These are phyloP conservation scores for Tretioscincus oriximinensis DNA, from an alignment of 2,113 vertebrate genomes.

Conservation along the genomic window DNA sequence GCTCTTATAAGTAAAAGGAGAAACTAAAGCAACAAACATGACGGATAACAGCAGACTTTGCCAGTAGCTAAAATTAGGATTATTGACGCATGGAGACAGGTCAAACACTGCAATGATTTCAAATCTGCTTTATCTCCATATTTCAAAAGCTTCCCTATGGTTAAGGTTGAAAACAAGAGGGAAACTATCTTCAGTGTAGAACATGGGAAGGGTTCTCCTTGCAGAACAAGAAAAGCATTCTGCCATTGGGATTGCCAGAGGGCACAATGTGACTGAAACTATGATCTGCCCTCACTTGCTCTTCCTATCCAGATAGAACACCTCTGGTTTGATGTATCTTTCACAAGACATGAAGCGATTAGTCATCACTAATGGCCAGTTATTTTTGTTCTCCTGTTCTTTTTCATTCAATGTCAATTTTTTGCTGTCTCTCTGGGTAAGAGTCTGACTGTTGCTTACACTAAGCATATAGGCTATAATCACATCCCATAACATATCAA, in stretches of 20 bases:
- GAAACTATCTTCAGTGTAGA: slow-evolving; percentile 51
- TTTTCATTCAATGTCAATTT: slow-evolving; percentile 21
- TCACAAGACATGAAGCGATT: slow-evolving; percentile 46
- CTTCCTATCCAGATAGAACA: slow-evolving; percentile 60
- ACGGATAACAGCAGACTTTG: slow-evolving; percentile 47
- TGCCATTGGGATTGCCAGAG: slow-evolving; percentile 66
- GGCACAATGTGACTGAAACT: slow-evolving; percentile 67
- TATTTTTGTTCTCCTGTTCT: slow-evolving; percentile 32
- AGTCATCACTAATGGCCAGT: slow-evolving; percentile 52
- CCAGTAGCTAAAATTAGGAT: slow-evolving; percentile 54
- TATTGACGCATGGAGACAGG: slow-evolving; percentile 62
- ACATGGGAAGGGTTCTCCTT: slow-evolving; percentile 61
- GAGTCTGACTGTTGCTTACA: too few relatives aligned
- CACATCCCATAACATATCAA: too few relatives aligned
- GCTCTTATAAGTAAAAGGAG: slow-evolving; percentile 18
- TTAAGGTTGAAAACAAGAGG: slow-evolving; percentile 64
- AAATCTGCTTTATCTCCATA: slow-evolving; percentile 67
- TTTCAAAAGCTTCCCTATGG: slow-evolving; percentile 66
- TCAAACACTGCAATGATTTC: slow-evolving; percentile 61
- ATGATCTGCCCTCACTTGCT: slow-evolving; percentile 67
- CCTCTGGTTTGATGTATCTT: slow-evolving; percentile 53
- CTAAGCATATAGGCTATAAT: not conserved
- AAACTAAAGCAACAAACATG: slow-evolving; percentile 48
- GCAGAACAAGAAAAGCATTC: slow-evolving; percentile 66
- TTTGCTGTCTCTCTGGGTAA: not conserved